These are phyloP conservation scores for Vulpes vulpes DNA, from an alignment of 2,113 vertebrate species.

Conservation along the genomic window DNA sequence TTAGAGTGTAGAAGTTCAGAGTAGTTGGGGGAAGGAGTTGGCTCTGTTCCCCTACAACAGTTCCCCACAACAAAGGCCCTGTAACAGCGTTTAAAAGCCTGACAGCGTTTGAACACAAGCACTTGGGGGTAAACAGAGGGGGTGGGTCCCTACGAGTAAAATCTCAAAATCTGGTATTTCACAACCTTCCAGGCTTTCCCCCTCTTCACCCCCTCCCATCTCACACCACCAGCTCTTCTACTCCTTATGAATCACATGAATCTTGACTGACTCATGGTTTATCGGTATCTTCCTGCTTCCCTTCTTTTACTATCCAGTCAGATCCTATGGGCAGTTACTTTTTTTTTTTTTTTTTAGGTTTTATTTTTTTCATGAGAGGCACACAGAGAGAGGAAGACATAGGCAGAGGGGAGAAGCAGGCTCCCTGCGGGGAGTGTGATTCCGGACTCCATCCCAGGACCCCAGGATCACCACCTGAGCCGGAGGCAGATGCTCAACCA, in stretches of 20 bases:
- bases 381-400: too few species aligned
- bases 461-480: too few species aligned
- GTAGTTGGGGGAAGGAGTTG: background rate
- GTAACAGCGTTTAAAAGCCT: background rate
- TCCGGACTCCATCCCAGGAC: too few species aligned
- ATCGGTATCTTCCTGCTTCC: background rate
- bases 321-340: background rate
- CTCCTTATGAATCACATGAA: background rate
- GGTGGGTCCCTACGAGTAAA: background rate
- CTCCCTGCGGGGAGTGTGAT: too few species aligned
- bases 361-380: too few species aligned
- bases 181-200: background rate
- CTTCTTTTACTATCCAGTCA: background rate
- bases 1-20: slow-evolving; percentile 19
- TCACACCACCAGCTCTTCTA: background rate
- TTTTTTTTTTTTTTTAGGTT: background rate
- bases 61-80: background rate
- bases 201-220: background rate
- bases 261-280: background rate
- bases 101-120: background rate
- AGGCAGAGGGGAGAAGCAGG: too few species aligned
- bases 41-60: background rate
- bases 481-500: too few species aligned
- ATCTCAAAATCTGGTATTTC: background rate
- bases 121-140: background rate